Evolutionary conservation across 2,888 invertebrate species (phyloP).

Genomic region (Agrilus cyanescens): DNA sequence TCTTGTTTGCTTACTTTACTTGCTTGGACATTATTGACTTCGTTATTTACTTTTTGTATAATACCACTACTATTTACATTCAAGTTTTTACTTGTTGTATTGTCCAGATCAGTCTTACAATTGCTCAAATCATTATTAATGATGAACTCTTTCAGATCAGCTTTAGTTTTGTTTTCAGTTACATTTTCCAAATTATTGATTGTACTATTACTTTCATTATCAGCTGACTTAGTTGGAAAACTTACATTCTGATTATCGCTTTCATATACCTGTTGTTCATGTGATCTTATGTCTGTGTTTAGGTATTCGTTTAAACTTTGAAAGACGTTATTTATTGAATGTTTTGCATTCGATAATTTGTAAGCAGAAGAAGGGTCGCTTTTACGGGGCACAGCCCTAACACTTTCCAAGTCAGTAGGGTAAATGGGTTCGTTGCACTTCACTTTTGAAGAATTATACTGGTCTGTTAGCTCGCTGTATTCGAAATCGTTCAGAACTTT

Average conservation of each 20-base stretch:
- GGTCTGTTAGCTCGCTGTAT: constrained; percentile 48
- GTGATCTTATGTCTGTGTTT: constrained; percentile 32
- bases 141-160: too few relatives aligned
- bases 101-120: constrained; percentile 3
- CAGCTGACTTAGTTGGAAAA: constrained; percentile 5
- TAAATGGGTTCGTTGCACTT: constrained; percentile 7
- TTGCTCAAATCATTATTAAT: constrained; percentile 22
- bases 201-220: neutral
- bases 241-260: constrained; percentile 3
- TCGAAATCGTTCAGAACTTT: constrained; percentile 78
- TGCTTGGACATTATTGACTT: too few relatives aligned
- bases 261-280: constrained; percentile 11
- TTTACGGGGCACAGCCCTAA: neutral
- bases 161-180: too few relatives aligned
- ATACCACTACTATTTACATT: neutral
- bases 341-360: constrained; percentile 20
- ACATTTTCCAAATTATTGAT: too few relatives aligned
- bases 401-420: neutral
- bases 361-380: neutral
- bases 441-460: constrained; percentile 14
- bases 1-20: neutral
- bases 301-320: constrained; percentile 51
- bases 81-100: constrained; percentile 3
- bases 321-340: constrained; percentile 49
- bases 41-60: neutral